Evolutionary conservation across 23 tunicate species (phyloP).

Genomic region (Phallusia fumigata): DNA sequence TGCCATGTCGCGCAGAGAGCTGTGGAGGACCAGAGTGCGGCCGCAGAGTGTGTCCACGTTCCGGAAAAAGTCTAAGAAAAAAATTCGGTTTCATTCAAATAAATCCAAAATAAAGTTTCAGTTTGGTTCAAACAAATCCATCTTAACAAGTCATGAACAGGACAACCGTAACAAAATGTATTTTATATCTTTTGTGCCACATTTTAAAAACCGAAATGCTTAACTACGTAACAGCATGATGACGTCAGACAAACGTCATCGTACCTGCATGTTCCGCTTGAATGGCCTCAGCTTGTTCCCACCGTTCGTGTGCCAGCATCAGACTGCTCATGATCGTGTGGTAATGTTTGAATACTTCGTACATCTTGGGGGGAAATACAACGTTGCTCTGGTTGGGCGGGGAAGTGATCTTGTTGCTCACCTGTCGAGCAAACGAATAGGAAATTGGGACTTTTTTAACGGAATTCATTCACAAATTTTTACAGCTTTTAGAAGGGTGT

Average conservation of each 20-base stretch:
- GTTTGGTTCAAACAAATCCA: too few relatives aligned
- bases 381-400: constrained; percentile 50
- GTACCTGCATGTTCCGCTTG: constrained; percentile 53
- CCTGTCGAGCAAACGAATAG: not conserved
- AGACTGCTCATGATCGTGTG: constrained; percentile 59
- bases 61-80: constrained; percentile 66
- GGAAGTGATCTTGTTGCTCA: constrained; percentile 55
- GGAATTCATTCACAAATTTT: too few relatives aligned
- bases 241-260: not conserved
- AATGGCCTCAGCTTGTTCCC: constrained; percentile 67
- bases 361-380: constrained; percentile 47
- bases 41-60: constrained; percentile 63
- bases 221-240: too few relatives aligned
- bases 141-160: not conserved
- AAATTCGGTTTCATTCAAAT: too few relatives aligned
- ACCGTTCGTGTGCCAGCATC: constrained; percentile 71
- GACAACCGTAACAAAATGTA: too few relatives aligned
- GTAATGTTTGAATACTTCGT: constrained; percentile 56
- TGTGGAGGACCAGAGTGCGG: constrained; percentile 49
- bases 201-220: too few relatives aligned
- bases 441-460: not conserved
- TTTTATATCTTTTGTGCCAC: too few relatives aligned
- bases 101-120: too few relatives aligned
- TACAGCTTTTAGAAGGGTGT: too few relatives aligned
- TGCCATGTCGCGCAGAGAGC: constrained; percentile 60